Conservation (phyloP, 2,888 invertebrate genomes). For the Hydrotaea diabolus region DNA sequence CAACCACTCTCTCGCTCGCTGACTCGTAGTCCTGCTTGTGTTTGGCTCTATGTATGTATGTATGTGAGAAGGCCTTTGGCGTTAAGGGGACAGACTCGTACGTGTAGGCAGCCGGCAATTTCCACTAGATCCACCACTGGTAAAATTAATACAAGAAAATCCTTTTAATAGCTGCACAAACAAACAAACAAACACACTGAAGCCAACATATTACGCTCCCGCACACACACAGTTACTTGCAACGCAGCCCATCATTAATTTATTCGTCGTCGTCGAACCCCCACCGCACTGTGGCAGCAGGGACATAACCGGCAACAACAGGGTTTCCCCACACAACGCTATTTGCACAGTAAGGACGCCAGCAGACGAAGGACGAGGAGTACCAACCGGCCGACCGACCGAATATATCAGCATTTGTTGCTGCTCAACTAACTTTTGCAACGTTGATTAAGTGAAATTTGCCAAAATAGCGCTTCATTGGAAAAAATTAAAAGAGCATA, state of each 20-base stretch:
- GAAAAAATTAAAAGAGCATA: constrained; percentile 70
- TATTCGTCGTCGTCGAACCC: too few species aligned
- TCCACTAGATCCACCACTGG: neutral
- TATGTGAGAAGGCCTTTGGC: neutral
- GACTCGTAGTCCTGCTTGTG: neutral
- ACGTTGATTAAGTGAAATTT: constrained; percentile 59
- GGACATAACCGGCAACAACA: neutral
- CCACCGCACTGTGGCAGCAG: too few species aligned
- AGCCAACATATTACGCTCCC: neutral
- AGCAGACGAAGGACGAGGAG: neutral
- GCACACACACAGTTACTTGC: neutral
- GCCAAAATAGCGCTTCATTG: constrained; percentile 71
- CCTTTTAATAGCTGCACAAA: constrained; percentile 41
- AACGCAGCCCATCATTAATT: neutral
- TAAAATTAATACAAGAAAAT: constrained; percentile 27
- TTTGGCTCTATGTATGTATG: neutral
- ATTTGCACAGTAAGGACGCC: neutral
- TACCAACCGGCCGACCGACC: too few species aligned
- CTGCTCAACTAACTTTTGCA: neutral
- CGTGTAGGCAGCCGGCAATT: too few species aligned
- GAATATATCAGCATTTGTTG: constrained; percentile 7
- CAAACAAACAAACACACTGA: constrained; percentile 3
- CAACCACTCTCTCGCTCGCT: neutral
- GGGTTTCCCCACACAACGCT: neutral
- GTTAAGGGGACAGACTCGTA: neutral